These are phyloP conservation scores for Corydoras sp. DNA, from an alignment of 2,113 vertebrate genomes.

Conservation along the genomic window DNA sequence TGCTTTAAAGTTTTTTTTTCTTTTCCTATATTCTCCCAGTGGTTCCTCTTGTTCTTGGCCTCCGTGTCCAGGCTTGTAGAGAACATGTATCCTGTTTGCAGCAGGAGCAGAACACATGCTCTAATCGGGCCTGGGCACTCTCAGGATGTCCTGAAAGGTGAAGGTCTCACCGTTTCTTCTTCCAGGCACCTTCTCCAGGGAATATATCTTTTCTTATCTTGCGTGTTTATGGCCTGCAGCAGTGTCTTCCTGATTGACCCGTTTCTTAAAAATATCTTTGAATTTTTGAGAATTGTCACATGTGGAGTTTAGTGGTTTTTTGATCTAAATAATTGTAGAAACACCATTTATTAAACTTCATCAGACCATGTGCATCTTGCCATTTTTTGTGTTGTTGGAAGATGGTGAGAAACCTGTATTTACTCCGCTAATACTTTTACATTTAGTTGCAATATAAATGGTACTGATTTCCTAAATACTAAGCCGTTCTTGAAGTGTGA, in stretches of 20 bases:
- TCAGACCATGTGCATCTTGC: too few relatives aligned
- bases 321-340: neutral
- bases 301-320: neutral
- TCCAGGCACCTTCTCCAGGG: conserved; percentile 2
- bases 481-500: too few relatives aligned
- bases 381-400: too few relatives aligned
- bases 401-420: too few relatives aligned
- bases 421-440: too few relatives aligned
- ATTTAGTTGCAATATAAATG: too few relatives aligned
- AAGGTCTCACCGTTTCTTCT: conserved; percentile 31
- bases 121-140: neutral
- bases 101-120: conserved; percentile 22
- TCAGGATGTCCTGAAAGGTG: conserved; percentile 42
- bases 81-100: conserved; percentile 45
- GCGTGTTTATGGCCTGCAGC: neutral
- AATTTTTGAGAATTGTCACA: neutral
- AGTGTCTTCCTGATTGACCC: neutral
- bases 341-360: too few relatives aligned
- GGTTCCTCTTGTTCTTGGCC: conserved; percentile 15
- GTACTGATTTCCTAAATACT: too few relatives aligned
- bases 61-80: conserved; percentile 36
- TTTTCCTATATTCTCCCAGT: conserved; percentile 13
- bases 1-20: conserved; percentile 29
- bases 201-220: neutral
- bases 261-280: neutral